Conservation (phyloP, 2,797 vertebrate genomes). For the Tiaroga cobitis region DNA sequence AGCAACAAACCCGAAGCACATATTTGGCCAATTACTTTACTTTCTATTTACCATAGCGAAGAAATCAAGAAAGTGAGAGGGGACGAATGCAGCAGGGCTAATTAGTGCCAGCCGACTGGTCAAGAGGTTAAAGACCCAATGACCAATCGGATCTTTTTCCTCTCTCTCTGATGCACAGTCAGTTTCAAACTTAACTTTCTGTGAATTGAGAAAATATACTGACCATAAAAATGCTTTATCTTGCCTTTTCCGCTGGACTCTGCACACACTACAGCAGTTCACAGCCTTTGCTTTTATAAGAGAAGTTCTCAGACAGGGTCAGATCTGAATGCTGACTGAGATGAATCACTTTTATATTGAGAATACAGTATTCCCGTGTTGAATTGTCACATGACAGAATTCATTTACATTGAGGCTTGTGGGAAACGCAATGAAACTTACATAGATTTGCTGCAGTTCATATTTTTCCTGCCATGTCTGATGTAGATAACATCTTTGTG, state of each 20-base stretch:
- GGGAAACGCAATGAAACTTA: conserved; percentile 2
- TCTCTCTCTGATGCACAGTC: conserved; percentile 1
- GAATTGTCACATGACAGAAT: conserved; percentile 4
- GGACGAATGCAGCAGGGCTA: conserved; percentile 8
- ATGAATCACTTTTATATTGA: background rate
- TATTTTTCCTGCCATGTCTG: conserved; percentile 29
- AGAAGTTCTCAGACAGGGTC: background rate
- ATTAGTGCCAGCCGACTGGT: conserved; percentile 24
- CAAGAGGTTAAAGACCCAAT: conserved; percentile 32
- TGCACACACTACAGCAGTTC: background rate
- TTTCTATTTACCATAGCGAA: conserved; percentile 26
- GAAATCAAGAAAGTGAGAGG: conserved; percentile 12
- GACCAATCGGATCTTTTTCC: background rate
- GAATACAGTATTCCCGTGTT: background rate
- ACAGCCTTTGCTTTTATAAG: background rate
- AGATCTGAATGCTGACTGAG: background rate
- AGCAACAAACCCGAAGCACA: background rate
- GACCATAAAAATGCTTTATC: background rate
- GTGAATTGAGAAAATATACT: background rate
- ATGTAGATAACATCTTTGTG: conserved; percentile 25
- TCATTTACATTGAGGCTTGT: background rate
- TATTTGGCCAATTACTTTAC: conserved; percentile 35
- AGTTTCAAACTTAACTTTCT: conserved; percentile 25
- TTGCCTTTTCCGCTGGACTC: background rate
- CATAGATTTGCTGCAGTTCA: conserved; percentile 19